A percentile compares a stretch with the other conserved stretches of the same genome.
These are phyloP conservation scores for Coregonus clupeaformis DNA, from an alignment of 2,113 vertebrate genomes.

Conservation along the genomic window DNA sequence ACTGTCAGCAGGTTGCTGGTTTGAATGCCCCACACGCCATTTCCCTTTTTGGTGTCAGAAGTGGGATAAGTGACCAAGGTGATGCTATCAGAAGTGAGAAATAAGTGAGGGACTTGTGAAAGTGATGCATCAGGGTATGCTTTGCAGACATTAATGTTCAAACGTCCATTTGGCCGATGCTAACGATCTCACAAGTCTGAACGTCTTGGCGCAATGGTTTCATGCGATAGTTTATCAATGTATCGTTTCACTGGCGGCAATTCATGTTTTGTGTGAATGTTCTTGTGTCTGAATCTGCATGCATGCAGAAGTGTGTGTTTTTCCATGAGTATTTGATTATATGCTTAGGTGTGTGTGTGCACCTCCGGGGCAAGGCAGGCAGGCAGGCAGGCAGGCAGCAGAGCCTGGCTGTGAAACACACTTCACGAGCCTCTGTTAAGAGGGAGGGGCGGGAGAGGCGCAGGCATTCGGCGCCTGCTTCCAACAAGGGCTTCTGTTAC, in stretches of 20 bases:
- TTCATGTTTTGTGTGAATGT: neutral
- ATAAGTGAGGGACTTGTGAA: too few species aligned
- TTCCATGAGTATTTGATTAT: neutral
- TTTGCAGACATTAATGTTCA: too few species aligned
- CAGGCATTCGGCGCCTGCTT: neutral
- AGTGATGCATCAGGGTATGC: too few species aligned
- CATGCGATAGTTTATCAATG: too few species aligned
- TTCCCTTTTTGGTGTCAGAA: too few species aligned
- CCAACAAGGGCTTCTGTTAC: slow-evolving; percentile 1
- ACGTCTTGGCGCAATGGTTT: too few species aligned
- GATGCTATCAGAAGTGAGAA: too few species aligned
- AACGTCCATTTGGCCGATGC: too few species aligned
- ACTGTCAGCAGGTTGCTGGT: too few species aligned
- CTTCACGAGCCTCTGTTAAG: slow-evolving; percentile 2
- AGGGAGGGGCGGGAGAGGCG: neutral
- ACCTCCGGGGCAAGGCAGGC: slow-evolving; percentile 1
- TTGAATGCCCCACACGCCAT: too few species aligned
- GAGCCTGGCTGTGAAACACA: slow-evolving; percentile 4
- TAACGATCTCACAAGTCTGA: too few species aligned
- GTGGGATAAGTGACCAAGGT: too few species aligned
- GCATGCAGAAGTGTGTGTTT: slow-evolving; percentile 1
- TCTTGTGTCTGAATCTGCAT: neutral
- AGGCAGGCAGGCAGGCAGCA: neutral
- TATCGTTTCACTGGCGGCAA: neutral
- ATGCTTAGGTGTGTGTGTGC: neutral